phyloP scores from a whole-genome alignment of 2,888 invertebrate genomes.

The Diarsia mendica region DNA sequence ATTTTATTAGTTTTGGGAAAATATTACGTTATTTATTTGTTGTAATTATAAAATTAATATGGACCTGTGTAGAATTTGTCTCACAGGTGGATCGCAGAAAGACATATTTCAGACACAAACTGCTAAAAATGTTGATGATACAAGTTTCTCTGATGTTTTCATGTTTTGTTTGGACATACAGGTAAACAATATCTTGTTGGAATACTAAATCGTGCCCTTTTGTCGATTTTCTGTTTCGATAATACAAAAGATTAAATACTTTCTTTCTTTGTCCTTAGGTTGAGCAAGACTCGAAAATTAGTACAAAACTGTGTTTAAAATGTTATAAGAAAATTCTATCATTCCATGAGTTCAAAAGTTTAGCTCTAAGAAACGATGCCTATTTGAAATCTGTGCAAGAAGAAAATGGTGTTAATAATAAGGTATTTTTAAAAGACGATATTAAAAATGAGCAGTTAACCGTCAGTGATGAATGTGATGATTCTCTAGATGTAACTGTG shows the following conservation, averaged over 20 bases:
- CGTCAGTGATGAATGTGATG: constrained; percentile 54
- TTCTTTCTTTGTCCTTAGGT: constrained; percentile 70
- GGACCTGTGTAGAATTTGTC: constrained; percentile 79
- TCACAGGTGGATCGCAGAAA: constrained; percentile 69
- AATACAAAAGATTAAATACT: not conserved
- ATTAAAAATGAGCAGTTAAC: constrained; percentile 56
- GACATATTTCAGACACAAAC: constrained; percentile 72
- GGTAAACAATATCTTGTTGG: constrained; percentile 70
- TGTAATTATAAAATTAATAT: constrained; percentile 52
- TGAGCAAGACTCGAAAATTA: constrained; percentile 69
- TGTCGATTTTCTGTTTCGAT: not conserved
- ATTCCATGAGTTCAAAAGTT: constrained; percentile 80
- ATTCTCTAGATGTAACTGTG: constrained; percentile 58
- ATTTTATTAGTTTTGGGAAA: not conserved
- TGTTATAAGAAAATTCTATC: constrained; percentile 79
- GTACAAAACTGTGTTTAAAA: constrained; percentile 79
- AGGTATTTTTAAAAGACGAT: constrained; percentile 58
- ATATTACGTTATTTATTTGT: constrained; percentile 1
- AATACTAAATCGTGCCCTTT: not conserved
- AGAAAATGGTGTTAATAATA: constrained; percentile 62
- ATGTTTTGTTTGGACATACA: constrained; percentile 80
- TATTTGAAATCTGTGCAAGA: constrained; percentile 69
- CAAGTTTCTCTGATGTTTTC: constrained; percentile 73
- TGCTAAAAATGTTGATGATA: constrained; percentile 60
- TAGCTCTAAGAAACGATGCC: constrained; percentile 78